These are phyloP conservation scores for Drosophila ambigua DNA, from an alignment of 1,140 invertebrate species.

Conservation along the genomic window DNA sequence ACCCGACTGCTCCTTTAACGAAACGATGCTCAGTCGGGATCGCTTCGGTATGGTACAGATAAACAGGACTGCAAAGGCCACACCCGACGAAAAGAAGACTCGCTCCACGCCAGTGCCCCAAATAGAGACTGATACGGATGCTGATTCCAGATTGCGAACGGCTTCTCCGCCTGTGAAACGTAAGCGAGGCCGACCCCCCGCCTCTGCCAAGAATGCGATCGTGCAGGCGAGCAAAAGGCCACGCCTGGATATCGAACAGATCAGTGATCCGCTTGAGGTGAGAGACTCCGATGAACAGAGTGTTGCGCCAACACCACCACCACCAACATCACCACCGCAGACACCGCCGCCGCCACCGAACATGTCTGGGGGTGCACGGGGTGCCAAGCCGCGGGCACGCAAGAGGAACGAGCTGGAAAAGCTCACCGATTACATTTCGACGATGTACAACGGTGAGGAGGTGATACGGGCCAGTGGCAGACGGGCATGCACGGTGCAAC, in stretches of 20 bases:
- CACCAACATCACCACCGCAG: background rate
- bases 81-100: background rate
- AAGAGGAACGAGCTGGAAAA: constrained; percentile 85
- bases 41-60: constrained; percentile 33
- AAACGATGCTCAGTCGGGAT: constrained; percentile 45
- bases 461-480: constrained; percentile 85
- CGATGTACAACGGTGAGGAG: constrained; percentile 85
- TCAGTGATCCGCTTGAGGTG: background rate
- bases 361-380: background rate
- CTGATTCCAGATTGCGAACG: background rate
- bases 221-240: background rate
- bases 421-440: constrained; percentile 86
- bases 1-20: constrained; percentile 48
- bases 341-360: background rate
- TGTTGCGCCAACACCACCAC: no score
- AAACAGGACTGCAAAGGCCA: background rate
- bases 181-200: constrained; percentile 20
- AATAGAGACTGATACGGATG: background rate
- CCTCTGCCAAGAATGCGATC: background rate
- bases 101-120: background rate
- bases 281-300: background rate
- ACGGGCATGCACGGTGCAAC: constrained; percentile 77
- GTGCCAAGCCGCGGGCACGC: background rate
- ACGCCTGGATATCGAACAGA: background rate
- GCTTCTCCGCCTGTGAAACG: background rate